Evolutionary conservation across 1,140 invertebrate species (phyloP), one percentile per base, ranked within the genome.

Genomic region (Aculops lycopersici): DNA sequence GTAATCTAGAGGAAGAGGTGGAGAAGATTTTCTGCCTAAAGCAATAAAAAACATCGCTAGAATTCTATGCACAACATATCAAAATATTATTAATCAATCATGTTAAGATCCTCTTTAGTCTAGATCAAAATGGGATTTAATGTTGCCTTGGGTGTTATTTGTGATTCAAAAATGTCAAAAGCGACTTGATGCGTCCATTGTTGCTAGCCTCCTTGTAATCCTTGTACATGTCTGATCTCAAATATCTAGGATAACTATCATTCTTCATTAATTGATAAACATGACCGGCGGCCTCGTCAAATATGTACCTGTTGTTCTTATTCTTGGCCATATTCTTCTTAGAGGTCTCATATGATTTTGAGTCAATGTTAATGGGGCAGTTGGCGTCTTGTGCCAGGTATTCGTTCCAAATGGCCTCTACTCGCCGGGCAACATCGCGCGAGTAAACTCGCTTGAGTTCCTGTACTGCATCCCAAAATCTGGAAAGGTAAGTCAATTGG

Each of bases 231-330:
- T 97, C 90, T 2, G 90, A 97, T 38, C 90, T 69, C 41, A 98
- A 63, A 56, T 94, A 98, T 46, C 92, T 66, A 35, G 81, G 86
- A 54, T 98, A 98, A 50, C 78, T 88, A 58, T 98, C 92, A 50
- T 78, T 88, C 55, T 94, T 94, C 92, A 98, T 98, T 43, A 97
- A 62, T 54, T 94, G 84, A 60, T 94, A 97, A 20, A 98, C 84
- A 59, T 98, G 90, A 5, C 86, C 83, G 54, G 81, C 78, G 37
- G 90, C 90, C 54, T 84, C 74, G 55, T 97, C 88, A 59, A 95
- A 97, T 47, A 74, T 81, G 71, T 84, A 97, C 50, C 86, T 65
- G 60, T 81, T 77, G 19, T 60, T 59, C 8, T 72, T 69, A 38
- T 69, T 69, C 45, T 70, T 67, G 38, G 48, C 50, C 56, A 80